These are phyloP conservation scores for Varanus salvator DNA, from an alignment of 2,113 vertebrate genomes.

Conservation along the genomic window DNA sequence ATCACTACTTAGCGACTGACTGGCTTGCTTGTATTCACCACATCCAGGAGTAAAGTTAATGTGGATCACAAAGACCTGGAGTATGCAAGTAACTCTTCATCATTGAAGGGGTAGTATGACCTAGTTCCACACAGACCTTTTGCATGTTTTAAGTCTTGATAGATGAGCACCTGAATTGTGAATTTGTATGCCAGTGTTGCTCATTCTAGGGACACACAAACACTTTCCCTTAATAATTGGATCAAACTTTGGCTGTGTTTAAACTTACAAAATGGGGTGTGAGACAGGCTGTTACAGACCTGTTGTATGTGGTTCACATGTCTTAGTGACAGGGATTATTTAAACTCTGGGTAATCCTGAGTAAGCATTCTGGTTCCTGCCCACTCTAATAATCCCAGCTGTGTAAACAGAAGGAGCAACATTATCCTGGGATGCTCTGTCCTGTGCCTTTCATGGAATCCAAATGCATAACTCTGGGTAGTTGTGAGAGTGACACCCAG, in stretches of 20 bases:
- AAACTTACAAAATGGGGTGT: background rate
- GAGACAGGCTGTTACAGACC: constrained; percentile 15
- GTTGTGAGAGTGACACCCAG: too few species aligned
- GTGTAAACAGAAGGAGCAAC: too few species aligned
- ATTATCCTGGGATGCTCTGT: too few species aligned
- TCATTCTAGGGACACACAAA: background rate
- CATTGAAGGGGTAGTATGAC: background rate
- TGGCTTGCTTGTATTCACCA: background rate
- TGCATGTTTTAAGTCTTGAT: background rate
- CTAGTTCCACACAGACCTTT: background rate
- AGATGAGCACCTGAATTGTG: background rate
- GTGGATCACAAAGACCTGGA: background rate
- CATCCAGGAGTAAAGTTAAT: background rate
- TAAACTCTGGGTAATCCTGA: too few species aligned
- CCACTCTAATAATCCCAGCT: too few species aligned
- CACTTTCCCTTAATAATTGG: accelerated
- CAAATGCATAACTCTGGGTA: too few species aligned
- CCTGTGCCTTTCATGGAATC: too few species aligned
- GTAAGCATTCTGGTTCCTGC: too few species aligned
- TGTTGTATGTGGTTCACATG: background rate
- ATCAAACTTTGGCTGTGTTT: background rate
- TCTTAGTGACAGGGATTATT: too few species aligned
- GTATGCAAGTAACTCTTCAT: background rate
- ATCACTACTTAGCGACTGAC: constrained; percentile 8
- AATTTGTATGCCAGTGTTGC: background rate